Conservation (phyloP, 2,888 invertebrate genomes). For the Spisula solida region DNA sequence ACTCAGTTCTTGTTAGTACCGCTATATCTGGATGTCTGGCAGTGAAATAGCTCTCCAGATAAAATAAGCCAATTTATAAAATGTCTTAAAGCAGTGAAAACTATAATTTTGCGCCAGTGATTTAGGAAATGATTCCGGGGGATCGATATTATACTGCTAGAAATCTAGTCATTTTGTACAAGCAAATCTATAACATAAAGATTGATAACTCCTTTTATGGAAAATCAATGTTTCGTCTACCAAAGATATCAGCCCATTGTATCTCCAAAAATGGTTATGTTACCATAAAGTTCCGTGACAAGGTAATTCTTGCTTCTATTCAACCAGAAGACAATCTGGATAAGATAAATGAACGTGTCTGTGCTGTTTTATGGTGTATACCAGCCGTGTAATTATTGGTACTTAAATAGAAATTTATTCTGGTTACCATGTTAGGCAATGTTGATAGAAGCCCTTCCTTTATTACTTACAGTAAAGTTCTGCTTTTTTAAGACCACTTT, state of each 20-base stretch:
- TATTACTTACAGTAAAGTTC: background rate
- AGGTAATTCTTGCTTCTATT: background rate
- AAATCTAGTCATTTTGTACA: constrained; percentile 35
- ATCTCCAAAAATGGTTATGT: constrained; percentile 20
- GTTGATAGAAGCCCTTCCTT: background rate
- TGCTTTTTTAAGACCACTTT: background rate
- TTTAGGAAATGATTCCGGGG: constrained; percentile 30
- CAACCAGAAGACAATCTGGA: background rate
- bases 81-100: constrained; percentile 24
- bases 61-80: constrained; percentile 37
- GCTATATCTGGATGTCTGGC: background rate
- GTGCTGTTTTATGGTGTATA: background rate
- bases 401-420: background rate
- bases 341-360: background rate
- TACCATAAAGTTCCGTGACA: background rate
- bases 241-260: constrained; percentile 16
- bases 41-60: background rate
- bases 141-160: constrained; percentile 42
- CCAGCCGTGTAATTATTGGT: background rate
- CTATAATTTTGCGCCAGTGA: constrained; percentile 48
- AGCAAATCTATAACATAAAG: constrained; percentile 32
- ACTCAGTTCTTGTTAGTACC: background rate
- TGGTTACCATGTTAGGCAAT: background rate
- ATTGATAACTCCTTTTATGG: constrained; percentile 45
- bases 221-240: constrained; percentile 52